Evolutionary conservation across 2,113 vertebrate genomes (phyloP), one percentile per base, ranked within the genome.

Genomic region (Toxostoma redivivum): DNA sequence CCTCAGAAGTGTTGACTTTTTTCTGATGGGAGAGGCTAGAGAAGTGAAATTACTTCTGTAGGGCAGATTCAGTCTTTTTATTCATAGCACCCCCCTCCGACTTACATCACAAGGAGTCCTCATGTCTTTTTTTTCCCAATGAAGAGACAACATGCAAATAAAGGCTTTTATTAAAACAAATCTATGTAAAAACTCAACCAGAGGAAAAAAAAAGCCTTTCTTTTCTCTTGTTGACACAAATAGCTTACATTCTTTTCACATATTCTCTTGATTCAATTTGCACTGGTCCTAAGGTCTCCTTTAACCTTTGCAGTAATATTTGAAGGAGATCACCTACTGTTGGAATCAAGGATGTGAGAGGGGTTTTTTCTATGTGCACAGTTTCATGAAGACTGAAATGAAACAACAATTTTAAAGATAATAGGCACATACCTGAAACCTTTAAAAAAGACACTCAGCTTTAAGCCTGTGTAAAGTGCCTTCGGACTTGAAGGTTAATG

Each of bases 331-430:
- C 11, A 83, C 78, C 66, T 74, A 15, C 45, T 81, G 17, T 13
- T 92, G 88, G 67, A 96, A 50, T 80, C 40, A 83, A 93, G 64
- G 53, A 94, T 96, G 88, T 77, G 37, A 82, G 57, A 70, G 7
- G 7, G 7, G 28, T 67, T 95, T 95, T 62, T 95, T 72, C 73
- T 40, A 61, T 45, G 66, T 84, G 66, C 96, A 93, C 31, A 92
- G 73, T 90, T 94, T 81, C 70, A 42, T 42, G 62, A 84, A 87
- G 89, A 89, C 64, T 67, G 48, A 81, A 71, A 23, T 25, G 60
- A 35, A 94, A 47, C 21, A 30, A n/a, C 25, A 57, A n/a, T 94
- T 95, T 86, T 82, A 79, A 95, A 96, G 84, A 92, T 66, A 65
- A 82, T 17, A 77, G 27, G 24, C 35, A 33, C 44, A 76, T 93